These are phyloP conservation scores for Epinotia bilunana DNA, from an alignment of 2,888 invertebrate genomes.

Conservation along the genomic window DNA sequence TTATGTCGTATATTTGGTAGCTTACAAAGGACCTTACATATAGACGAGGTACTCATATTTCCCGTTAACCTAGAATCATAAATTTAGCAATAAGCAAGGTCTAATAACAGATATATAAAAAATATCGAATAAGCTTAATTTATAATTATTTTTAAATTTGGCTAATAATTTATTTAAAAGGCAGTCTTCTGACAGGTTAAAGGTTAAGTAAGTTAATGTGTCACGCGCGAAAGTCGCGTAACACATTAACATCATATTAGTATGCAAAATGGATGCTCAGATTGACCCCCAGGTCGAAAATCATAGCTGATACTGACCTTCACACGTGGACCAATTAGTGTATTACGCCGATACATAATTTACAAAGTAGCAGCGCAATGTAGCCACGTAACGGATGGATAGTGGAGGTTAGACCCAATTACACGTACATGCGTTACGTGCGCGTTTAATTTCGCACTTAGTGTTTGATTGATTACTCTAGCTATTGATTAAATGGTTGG, in stretches of 20 bases:
- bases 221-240: no score
- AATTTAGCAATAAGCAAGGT: no score
- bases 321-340: neutral
- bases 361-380: constrained; percentile 19
- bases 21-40: no score
- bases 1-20: no score
- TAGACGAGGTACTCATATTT: no score
- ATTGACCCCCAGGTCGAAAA: neutral
- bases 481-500: neutral
- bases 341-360: constrained; percentile 7
- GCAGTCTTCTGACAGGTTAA: no score
- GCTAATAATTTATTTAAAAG: no score
- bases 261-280: neutral
- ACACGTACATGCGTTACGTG: constrained; percentile 7
- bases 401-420: constrained; percentile 3
- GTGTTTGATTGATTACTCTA: constrained; percentile 14
- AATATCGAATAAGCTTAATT: no score
- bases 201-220: no score
- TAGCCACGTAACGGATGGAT: constrained; percentile 20
- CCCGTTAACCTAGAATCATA: no score
- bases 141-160: no score
- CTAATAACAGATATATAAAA: no score
- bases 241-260: neutral
- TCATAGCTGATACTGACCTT: constrained; percentile 1
- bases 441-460: constrained; percentile 19